Conservation (phyloP, 2,888 invertebrate species). For the Trisateles emortualis region DNA sequence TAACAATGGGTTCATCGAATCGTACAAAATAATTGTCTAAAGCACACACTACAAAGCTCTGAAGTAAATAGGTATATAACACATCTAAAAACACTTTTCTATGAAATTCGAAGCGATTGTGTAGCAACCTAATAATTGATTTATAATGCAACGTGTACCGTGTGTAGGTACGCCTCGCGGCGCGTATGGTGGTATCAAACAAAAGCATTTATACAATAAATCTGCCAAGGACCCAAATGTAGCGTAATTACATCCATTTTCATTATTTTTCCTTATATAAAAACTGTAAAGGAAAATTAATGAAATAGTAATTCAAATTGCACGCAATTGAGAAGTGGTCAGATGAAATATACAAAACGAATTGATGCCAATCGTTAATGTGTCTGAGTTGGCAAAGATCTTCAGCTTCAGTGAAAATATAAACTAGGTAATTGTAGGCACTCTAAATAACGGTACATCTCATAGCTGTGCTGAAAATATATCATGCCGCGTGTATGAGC, state of each 20-base stretch:
- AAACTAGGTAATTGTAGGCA: constrained; percentile 51
- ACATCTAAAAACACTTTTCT: constrained; percentile 52
- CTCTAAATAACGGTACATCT: constrained; percentile 60
- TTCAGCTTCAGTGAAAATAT: constrained; percentile 44
- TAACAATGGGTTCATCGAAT: constrained; percentile 26
- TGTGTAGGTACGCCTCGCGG: constrained; percentile 33
- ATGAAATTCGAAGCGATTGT: constrained; percentile 54
- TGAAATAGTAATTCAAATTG: constrained; percentile 16
- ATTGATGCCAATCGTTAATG: constrained; percentile 43
- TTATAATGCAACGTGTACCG: constrained; percentile 48
- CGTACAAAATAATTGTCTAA: constrained; percentile 32
- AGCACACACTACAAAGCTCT: constrained; percentile 53
- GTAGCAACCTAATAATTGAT: constrained; percentile 47
- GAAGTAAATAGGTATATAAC: constrained; percentile 36
- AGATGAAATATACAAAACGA: constrained; percentile 37
- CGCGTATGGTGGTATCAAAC: constrained; percentile 45
- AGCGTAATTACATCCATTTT: constrained; percentile 24
- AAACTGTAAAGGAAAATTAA: constrained; percentile 25
- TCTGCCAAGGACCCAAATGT: constrained; percentile 38
- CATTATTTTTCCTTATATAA: constrained; percentile 29
- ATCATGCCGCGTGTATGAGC: constrained; percentile 70
- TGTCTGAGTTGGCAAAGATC: constrained; percentile 51
- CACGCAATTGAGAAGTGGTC: constrained; percentile 25
- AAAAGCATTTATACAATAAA: constrained; percentile 51
- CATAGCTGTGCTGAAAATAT: constrained; percentile 66